Evolutionary conservation across 2,797 vertebrate species (phyloP).

Genomic region (Lepilemur ruficaudatus): DNA sequence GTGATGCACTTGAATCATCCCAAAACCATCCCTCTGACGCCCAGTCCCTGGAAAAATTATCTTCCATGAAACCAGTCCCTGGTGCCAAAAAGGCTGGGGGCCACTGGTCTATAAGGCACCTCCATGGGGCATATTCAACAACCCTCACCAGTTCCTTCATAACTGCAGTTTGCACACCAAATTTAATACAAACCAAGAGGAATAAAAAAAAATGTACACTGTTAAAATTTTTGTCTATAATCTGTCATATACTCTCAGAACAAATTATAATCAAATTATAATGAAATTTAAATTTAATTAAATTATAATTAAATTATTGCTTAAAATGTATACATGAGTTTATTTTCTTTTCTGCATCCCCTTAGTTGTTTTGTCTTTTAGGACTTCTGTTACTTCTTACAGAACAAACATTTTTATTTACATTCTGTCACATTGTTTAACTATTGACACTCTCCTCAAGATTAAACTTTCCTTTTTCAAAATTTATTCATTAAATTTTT

Average conservation of each 20-base stretch:
- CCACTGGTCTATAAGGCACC: no score
- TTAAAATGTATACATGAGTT: background rate
- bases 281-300: no score
- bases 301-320: background rate
- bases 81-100: no score
- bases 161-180: background rate
- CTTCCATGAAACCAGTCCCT: no score
- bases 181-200: background rate
- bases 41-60: no score
- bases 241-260: background rate
- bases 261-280: no score
- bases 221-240: background rate
- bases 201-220: background rate
- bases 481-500: background rate
- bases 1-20: no score
- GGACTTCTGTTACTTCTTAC: background rate
- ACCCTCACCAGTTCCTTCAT: background rate
- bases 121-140: background rate
- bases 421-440: background rate
- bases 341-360: background rate
- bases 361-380: background rate
- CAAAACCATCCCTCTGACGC: no score
- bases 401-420: conserved; percentile 3
- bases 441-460: background rate
- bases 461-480: background rate